These are phyloP conservation scores for Nemapogon koenigi DNA, from an alignment of 2,888 invertebrate genomes.

Conservation along the genomic window DNA sequence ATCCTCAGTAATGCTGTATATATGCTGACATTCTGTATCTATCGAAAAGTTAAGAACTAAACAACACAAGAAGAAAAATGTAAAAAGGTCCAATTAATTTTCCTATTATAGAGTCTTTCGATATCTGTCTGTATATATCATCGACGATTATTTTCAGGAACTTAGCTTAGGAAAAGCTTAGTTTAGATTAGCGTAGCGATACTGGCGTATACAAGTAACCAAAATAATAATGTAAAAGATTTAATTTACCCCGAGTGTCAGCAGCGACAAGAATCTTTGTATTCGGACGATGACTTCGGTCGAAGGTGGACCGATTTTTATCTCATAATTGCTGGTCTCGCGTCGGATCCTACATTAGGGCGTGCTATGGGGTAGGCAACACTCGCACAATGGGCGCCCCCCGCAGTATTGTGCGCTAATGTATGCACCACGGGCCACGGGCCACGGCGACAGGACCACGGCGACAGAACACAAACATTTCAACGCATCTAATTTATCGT, in stretches of 20 bases:
- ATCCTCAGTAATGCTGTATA: no score
- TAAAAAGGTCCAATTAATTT: no score
- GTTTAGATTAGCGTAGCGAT: no score
- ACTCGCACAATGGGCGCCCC: slow-evolving; percentile 52
- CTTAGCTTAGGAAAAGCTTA: no score
- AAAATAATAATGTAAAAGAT: no score
- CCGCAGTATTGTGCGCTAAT: slow-evolving; percentile 39
- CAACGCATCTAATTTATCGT: slow-evolving; percentile 60
- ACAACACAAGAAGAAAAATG: no score
- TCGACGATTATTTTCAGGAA: no score
- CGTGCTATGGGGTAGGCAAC: slow-evolving; percentile 22
- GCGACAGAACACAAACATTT: slow-evolving; percentile 58
- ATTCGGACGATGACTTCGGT: slow-evolving; percentile 10
- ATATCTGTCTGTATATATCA: no score
- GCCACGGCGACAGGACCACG: slow-evolving; percentile 37
- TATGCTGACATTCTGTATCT: no score
- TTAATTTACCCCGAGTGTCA: slow-evolving; percentile 1
- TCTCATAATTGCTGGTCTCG: slow-evolving; percentile 51
- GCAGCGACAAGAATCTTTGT: slow-evolving; percentile 4
- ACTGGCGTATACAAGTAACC: no score
- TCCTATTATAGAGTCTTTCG: no score
- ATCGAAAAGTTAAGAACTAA: no score
- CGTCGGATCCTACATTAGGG: slow-evolving; percentile 49
- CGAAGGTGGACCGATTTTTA: slow-evolving; percentile 40
- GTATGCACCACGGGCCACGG: slow-evolving; percentile 46